phyloP scores from a whole-genome alignment of 2,797 vertebrate species.

The Crypturellus tataupa region DNA sequence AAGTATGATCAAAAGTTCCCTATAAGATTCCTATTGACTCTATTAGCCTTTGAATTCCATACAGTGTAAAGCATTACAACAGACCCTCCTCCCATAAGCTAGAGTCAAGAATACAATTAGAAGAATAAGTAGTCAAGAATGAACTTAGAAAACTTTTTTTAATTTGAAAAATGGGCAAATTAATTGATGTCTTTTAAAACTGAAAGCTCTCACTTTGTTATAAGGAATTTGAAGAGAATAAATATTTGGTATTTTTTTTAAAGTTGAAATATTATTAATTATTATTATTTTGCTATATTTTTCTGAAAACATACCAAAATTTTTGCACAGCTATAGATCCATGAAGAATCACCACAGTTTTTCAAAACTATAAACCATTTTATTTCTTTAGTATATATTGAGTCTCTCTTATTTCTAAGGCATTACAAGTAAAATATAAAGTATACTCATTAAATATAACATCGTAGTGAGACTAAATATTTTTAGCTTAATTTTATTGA shows the following conservation, averaged over 20 bases:
- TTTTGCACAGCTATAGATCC: background rate
- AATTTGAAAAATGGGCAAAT: background rate
- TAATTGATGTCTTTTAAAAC: background rate
- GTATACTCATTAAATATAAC: background rate
- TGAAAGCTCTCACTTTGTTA: background rate
- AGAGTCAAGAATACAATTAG: background rate
- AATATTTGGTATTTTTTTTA: background rate
- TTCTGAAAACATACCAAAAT: background rate
- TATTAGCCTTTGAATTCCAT: background rate
- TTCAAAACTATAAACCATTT: background rate
- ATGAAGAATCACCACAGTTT: fast-evolving
- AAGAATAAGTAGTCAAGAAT: background rate
- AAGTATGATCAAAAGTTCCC: constrained; percentile 35
- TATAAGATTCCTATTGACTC: constrained; percentile 4
- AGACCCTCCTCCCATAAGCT: background rate
- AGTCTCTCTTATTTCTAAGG: background rate
- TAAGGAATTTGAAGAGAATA: background rate
- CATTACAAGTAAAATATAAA: background rate
- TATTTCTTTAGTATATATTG: background rate
- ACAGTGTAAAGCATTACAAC: background rate
- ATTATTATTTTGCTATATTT: background rate
- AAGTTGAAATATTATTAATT: background rate
- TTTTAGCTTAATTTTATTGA: background rate
- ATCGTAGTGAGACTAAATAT: background rate
- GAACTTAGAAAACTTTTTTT: background rate